A percentile compares a stretch with the other conserved stretches of the same genome.
These are phyloP conservation scores for Mizuhopecten yessoensis DNA, from an alignment of 1,140 invertebrate species.

Conservation along the genomic window DNA sequence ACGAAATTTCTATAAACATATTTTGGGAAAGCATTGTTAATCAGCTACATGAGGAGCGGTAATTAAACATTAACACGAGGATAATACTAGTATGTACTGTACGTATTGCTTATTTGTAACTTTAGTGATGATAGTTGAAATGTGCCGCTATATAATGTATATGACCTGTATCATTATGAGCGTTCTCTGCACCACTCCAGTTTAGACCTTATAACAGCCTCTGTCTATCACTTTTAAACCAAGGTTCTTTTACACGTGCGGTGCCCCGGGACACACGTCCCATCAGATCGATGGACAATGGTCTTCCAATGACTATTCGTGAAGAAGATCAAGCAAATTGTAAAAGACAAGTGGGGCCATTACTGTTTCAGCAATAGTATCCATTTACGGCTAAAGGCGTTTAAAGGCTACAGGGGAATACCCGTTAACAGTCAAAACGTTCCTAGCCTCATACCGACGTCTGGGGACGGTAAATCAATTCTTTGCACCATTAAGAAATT, in stretches of 20 bases:
- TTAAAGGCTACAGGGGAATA: neutral
- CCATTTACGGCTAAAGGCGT: conserved; percentile 31
- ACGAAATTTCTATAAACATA: too few relatives aligned
- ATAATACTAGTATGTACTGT: too few relatives aligned
- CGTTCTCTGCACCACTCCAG: too few relatives aligned
- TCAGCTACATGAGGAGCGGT: too few relatives aligned
- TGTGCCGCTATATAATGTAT: too few relatives aligned
- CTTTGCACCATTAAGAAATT: neutral
- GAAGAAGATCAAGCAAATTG: conserved; percentile 33
- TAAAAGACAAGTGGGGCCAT: conserved; percentile 8
- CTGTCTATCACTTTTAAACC: neutral
- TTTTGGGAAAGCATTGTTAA: too few relatives aligned
- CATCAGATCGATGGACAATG: conserved; percentile 25
- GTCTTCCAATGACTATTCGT: conserved; percentile 20
- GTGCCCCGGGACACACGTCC: neutral
- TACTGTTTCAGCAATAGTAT: conserved; percentile 10
- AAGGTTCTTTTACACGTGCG: neutral
- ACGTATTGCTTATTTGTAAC: too few relatives aligned
- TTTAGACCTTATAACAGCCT: neutral
- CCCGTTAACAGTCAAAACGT: conserved; percentile 4
- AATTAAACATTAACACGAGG: too few relatives aligned
- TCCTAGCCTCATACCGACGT: conserved; percentile 25
- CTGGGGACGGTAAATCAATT: neutral
- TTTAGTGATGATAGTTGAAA: too few relatives aligned
- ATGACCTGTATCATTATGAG: too few relatives aligned